phyloP scores from a whole-genome alignment of 1,140 invertebrate genomes.

The Anoplolepis gracilipes region DNA sequence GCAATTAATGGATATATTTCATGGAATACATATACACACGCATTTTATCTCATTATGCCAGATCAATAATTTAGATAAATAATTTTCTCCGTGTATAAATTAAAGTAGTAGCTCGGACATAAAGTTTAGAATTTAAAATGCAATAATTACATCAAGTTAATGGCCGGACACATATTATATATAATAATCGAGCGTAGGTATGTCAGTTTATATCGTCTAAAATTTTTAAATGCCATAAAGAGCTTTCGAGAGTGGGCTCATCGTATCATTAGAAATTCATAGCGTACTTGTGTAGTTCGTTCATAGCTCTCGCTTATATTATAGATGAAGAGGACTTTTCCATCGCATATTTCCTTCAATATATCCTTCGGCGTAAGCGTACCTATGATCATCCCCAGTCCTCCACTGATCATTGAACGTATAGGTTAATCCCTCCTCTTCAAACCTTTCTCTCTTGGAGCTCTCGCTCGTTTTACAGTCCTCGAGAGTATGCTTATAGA shows the following conservation, averaged over 20 bases:
- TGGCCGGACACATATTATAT: not conserved
- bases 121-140: not conserved
- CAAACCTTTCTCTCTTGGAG: not conserved
- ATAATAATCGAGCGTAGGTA: not conserved
- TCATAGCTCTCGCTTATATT: too few relatives aligned
- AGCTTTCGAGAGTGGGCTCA: not conserved
- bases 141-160: not conserved
- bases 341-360: constrained; percentile 16
- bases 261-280: constrained; percentile 23
- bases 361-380: not conserved
- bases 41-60: not conserved
- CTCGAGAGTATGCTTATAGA: not conserved
- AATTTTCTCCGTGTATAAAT: not conserved
- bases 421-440: not conserved
- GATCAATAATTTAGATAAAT: too few relatives aligned
- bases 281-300: not conserved
- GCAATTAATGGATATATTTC: not conserved
- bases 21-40: not conserved
- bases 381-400: not conserved
- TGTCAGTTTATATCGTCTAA: not conserved
- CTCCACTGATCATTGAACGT: not conserved
- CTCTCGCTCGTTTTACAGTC: not conserved
- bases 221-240: constrained; percentile 7
- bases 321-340: not conserved
- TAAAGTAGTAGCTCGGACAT: not conserved